Percentiles rank a stretch among this genome's conserved stretches.
phyloP scores from a whole-genome alignment of 2,113 vertebrate genomes.

The Ancistrus triradiatus region DNA sequence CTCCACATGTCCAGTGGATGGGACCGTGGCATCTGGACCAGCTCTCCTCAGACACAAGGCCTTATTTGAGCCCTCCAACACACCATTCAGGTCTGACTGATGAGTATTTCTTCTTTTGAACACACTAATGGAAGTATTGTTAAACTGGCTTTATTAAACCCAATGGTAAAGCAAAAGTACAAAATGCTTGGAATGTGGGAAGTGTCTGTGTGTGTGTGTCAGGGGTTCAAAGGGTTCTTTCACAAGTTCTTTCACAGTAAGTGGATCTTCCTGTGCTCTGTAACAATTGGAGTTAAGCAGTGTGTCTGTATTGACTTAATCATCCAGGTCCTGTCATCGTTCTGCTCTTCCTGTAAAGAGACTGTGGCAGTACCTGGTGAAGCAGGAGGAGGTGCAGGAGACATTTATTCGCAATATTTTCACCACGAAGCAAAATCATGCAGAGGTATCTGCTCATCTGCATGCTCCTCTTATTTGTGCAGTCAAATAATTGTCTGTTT shows the following conservation, averaged over 20 bases:
- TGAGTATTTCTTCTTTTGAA: neutral
- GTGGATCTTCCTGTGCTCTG: no score
- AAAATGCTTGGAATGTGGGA: no score
- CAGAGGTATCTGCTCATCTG: constrained; percentile 69
- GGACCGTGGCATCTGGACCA: constrained; percentile 77
- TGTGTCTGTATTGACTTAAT: neutral
- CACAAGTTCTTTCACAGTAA: no score
- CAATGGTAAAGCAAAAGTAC: no score
- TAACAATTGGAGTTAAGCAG: neutral
- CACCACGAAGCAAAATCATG: constrained; percentile 80
- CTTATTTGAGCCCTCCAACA: constrained; percentile 90
- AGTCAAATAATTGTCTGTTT: constrained; percentile 45
- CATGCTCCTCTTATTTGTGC: neutral
- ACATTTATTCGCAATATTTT: constrained; percentile 97
- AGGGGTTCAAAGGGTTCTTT: no score
- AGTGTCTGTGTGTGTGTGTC: no score
- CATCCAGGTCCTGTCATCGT: constrained; percentile 76
- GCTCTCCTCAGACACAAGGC: constrained; percentile 93
- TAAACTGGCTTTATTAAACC: no score
- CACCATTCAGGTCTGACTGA: constrained; percentile 83
- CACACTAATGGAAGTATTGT: neutral
- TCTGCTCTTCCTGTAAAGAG: constrained; percentile 84
- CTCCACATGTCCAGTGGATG: constrained; percentile 75
- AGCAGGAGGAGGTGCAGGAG: constrained; percentile 92
- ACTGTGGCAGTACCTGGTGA: constrained; percentile 93